Evolutionary conservation across 2,888 invertebrate species (phyloP).

Genomic region (Netelia melanura): DNA sequence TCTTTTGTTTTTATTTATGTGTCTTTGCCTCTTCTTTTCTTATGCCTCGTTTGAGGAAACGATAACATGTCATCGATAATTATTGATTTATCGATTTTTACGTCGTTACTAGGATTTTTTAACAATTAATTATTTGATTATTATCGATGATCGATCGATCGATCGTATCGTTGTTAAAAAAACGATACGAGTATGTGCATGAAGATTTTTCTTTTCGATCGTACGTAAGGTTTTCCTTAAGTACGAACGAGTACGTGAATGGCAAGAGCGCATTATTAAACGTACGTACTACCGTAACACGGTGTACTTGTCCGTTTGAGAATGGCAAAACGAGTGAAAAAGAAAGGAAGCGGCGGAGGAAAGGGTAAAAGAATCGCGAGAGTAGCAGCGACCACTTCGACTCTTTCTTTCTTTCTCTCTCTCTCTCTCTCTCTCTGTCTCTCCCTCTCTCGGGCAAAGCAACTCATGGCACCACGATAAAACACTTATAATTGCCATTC

Average conservation of each 20-base stretch:
- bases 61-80: not conserved
- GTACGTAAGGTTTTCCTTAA: not conserved
- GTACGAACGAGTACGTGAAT: slow-evolving; percentile 37
- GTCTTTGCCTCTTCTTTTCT: not conserved
- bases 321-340: slow-evolving; percentile 17
- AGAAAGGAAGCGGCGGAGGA: slow-evolving; percentile 1
- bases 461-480: slow-evolving; percentile 70
- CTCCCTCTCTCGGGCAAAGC: slow-evolving; percentile 4
- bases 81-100: not conserved
- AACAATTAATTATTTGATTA: not conserved
- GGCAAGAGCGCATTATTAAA: slow-evolving; percentile 46
- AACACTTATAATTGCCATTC: slow-evolving; percentile 77
- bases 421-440: not conserved
- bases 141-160: not conserved
- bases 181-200: not conserved
- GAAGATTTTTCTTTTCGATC: not conserved
- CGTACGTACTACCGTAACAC: slow-evolving; percentile 31
- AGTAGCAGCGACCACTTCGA: slow-evolving; percentile 2
- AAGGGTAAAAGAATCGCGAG: slow-evolving; percentile 19
- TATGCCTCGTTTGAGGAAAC: not conserved
- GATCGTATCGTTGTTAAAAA: not conserved
- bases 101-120: not conserved
- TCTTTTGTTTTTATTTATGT: not conserved
- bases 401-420: not conserved
- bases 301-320: slow-evolving; percentile 26